Percentiles rank a stretch among this genome's conserved stretches.
Evolutionary conservation across 2,113 vertebrate genomes (phyloP).

Genomic region (Microcebus jonahi): DNA sequence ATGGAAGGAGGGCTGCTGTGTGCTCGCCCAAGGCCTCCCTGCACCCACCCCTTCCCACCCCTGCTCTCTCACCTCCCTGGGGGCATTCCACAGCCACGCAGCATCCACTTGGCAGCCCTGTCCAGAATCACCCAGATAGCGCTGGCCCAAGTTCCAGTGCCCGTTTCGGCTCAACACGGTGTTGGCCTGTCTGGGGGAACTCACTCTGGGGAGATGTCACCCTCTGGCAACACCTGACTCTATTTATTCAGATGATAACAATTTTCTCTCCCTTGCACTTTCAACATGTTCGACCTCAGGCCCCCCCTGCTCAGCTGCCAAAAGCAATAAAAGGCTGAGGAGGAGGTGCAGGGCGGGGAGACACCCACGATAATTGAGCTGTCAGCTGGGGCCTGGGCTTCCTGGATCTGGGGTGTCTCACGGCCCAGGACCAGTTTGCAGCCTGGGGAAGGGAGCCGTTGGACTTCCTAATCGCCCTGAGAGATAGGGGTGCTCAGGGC

Average conservation of each 20-base stretch:
- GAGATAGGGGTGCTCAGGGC: conserved; percentile 38
- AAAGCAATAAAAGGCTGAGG: conserved; percentile 77
- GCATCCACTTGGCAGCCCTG: background rate
- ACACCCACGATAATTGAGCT: conserved; percentile 54
- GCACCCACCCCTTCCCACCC: background rate
- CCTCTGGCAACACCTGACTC: conserved; percentile 67
- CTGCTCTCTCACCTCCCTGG: background rate
- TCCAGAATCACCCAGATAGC: background rate
- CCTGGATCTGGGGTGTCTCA: conserved; percentile 65
- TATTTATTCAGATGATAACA: conserved; percentile 86
- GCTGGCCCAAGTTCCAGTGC: background rate
- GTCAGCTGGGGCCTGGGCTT: conserved; percentile 65
- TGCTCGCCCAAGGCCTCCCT: background rate
- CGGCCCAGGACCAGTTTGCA: background rate
- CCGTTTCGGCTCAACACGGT: background rate
- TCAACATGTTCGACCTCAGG: conserved; percentile 75
- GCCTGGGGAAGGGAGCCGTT: conserved; percentile 39
- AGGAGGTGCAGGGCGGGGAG: conserved; percentile 31
- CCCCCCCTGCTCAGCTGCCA: conserved; percentile 67
- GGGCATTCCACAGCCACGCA: background rate
- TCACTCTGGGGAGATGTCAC: conserved; percentile 58
- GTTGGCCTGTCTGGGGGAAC: background rate
- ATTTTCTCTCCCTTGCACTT: conserved; percentile 81
- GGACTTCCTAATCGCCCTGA: conserved; percentile 44
- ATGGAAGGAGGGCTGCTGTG: background rate